phyloP scores from a whole-genome alignment of 2,113 vertebrate genomes.

The Bufo bufo region DNA sequence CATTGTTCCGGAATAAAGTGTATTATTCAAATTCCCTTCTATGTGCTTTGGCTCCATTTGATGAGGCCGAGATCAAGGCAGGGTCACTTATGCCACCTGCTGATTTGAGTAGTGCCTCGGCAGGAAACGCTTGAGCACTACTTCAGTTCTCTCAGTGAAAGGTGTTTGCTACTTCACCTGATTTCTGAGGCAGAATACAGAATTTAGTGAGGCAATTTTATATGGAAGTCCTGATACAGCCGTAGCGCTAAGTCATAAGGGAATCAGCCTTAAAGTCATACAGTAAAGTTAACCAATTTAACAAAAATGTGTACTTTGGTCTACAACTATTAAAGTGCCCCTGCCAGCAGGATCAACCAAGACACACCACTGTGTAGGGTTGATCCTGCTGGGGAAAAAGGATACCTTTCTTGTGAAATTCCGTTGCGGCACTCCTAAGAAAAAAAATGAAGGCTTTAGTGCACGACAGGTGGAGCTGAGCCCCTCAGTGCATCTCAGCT shows the following conservation, averaged over 20 bases:
- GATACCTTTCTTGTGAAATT: too few species aligned
- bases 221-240: neutral
- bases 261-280: neutral
- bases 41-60: neutral
- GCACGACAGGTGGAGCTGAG: too few species aligned
- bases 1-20: neutral
- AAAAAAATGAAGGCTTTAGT: too few species aligned
- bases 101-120: neutral
- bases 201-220: neutral
- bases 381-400: too few species aligned
- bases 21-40: neutral
- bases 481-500: too few species aligned
- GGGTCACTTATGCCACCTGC: slow-evolving; percentile 3
- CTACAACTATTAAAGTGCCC: too few species aligned
- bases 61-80: neutral
- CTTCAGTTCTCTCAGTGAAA: slow-evolving; percentile 20
- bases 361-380: too few species aligned
- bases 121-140: slow-evolving; percentile 2
- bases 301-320: neutral
- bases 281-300: neutral
- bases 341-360: too few species aligned
- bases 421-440: too few species aligned
- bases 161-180: neutral
- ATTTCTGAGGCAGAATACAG: neutral
- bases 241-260: neutral